Evolutionary conservation across 1,140 invertebrate species (phyloP), one percentile per base, ranked within the genome.

Genomic region (Periplaneta americana): DNA sequence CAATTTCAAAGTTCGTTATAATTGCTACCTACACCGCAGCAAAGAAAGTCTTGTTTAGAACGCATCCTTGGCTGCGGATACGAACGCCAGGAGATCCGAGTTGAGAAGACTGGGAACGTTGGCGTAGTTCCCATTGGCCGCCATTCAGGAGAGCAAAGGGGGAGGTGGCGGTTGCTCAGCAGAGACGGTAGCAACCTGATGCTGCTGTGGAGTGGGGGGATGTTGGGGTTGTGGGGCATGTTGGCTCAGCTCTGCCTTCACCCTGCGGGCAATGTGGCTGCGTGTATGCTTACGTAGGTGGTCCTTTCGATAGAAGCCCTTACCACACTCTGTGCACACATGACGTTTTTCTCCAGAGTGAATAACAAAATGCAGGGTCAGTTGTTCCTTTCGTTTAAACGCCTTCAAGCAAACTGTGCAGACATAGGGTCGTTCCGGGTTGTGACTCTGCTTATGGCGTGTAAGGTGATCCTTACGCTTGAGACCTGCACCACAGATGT

Each of bases 391-490:
- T 6, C 90, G 87, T 82, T 91, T 91, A 80, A 91, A 91, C 10
- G 82, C 82, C 74, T 85, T 85, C 31, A 82, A 74, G 74, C 84
- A 85, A 39, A 84, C 82, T 48, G 81, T 82, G 81, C 85, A 85
- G n/a, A 82, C 81, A 74, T 84, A 83, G 15, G 94, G 94, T 76
- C 94, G 89, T 85, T 95, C 94, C 0, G 94, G 93, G 88, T 95
- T 95, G 87, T 95, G 95, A 79, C 93, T 94, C 85, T 95, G 94
- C 85, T 95, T 95, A 87, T 96, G 95, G 32, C 95, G 91, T 10
- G 94, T 95, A 57, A 96, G 86, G 85, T 96, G 95, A 87, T 95
- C 95, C 86, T 96, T 96, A 36, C 95, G 91, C 85, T 96, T 96
- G 11, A 96, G 87, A 13, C 94, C 95, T 28, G 94, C 95, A 81